Conservation (phyloP, 2,797 vertebrate genomes). For the Micromesistius poutassou region DNA sequence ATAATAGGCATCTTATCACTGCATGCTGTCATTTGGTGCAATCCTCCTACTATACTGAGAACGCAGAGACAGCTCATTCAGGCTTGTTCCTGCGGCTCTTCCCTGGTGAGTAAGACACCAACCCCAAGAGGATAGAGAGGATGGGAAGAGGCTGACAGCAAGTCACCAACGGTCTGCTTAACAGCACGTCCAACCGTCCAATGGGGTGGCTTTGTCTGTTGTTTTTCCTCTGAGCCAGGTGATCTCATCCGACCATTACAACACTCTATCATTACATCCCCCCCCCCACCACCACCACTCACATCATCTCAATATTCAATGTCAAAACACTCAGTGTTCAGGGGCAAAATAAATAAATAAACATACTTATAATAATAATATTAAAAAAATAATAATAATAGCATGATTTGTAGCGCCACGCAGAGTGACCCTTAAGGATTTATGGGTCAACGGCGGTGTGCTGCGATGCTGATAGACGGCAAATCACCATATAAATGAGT, state of each 20-base stretch:
- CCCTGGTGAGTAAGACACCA: not conserved
- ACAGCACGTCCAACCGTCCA: not conserved
- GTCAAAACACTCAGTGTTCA: conserved; percentile 56
- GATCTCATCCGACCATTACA: not conserved
- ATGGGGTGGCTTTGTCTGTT: not conserved
- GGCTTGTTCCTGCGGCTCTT: not conserved
- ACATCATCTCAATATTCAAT: conserved; percentile 55
- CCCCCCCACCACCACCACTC: conserved; percentile 41
- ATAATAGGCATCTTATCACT: not conserved
- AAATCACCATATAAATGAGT: conserved; percentile 74
- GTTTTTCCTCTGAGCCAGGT: not conserved
- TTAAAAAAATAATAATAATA: not conserved
- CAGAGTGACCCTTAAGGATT: conserved; percentile 50
- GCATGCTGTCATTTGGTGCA: not conserved
- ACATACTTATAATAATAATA: conserved; percentile 41
- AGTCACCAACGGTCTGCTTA: not conserved
- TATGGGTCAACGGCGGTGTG: conserved; percentile 54
- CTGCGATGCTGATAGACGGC: conserved; percentile 60
- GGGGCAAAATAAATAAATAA: conserved; percentile 34
- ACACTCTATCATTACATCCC: not conserved
- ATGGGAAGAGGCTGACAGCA: not conserved
- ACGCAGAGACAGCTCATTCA: not conserved
- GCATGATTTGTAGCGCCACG: conserved; percentile 54
- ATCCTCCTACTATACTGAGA: not conserved
- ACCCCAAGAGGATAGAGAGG: not conserved